These are phyloP conservation scores for Drosophila sulfurigaster DNA, from an alignment of 1,140 invertebrate species.

Conservation along the genomic window DNA sequence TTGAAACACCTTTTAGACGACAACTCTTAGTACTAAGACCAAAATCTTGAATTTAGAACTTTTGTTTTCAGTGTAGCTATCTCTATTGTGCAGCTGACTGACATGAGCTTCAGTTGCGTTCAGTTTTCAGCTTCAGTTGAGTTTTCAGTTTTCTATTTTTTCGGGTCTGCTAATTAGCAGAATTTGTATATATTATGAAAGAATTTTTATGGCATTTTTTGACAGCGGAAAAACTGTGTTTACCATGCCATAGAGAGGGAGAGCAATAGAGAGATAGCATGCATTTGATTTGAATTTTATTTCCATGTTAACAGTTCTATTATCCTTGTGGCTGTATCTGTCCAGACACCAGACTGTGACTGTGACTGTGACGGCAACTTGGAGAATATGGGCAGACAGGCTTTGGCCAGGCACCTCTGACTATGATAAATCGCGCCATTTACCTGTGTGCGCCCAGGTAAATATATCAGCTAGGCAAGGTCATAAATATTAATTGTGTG, in stretches of 20 bases:
- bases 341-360: slow-evolving; percentile 2
- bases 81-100: slow-evolving; percentile 48
- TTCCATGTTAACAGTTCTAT: slow-evolving; percentile 82
- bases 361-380: not conserved
- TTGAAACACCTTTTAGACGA: too few relatives aligned
- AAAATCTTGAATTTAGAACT: too few relatives aligned
- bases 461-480: slow-evolving; percentile 80
- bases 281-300: slow-evolving; percentile 78
- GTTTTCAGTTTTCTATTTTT: slow-evolving; percentile 25
- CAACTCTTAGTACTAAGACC: too few relatives aligned
- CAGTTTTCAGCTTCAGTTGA: slow-evolving; percentile 18
- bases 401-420: slow-evolving; percentile 14
- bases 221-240: slow-evolving; percentile 6
- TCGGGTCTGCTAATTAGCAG: slow-evolving; percentile 77
- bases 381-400: not conserved
- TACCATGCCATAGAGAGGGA: not conserved
- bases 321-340: slow-evolving; percentile 77
- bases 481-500: slow-evolving; percentile 83
- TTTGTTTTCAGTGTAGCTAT: not conserved
- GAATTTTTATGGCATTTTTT: not conserved
- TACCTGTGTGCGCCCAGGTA: slow-evolving; percentile 80
- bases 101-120: slow-evolving; percentile 51
- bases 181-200: slow-evolving; percentile 69
- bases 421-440: slow-evolving; percentile 80
- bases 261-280: slow-evolving; percentile 29